These are phyloP conservation scores for Podarcis muralis DNA, from an alignment of 2,113 vertebrate genomes.

Conservation along the genomic window DNA sequence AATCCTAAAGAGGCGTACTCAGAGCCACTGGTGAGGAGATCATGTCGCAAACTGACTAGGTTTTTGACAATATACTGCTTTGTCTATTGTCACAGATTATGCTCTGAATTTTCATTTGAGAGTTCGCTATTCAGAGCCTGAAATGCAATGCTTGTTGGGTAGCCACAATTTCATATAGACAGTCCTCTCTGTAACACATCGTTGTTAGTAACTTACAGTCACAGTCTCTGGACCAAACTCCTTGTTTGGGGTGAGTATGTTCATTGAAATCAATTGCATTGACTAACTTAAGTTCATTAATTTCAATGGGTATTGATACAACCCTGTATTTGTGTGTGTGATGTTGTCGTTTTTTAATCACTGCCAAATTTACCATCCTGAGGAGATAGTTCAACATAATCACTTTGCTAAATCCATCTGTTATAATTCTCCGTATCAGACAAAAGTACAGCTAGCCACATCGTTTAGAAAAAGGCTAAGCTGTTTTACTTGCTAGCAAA, in stretches of 20 bases:
- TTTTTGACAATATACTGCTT: neutral
- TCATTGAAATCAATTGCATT: too few species aligned
- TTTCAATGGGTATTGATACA: too few species aligned
- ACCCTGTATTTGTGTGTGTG: neutral
- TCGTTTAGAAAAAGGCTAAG: constrained; percentile 59
- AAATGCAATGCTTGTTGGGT: neutral
- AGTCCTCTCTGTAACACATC: neutral
- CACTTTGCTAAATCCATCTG: neutral
- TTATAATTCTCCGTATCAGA: constrained; percentile 70
- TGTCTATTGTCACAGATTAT: too few species aligned
- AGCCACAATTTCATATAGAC: too few species aligned
- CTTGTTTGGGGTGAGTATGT: neutral
- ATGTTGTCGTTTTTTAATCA: neutral
- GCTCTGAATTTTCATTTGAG: neutral
- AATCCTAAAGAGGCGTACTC: neutral
- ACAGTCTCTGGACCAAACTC: neutral
- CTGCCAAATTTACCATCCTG: neutral
- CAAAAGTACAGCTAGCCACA: constrained; percentile 65
- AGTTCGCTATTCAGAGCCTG: neutral
- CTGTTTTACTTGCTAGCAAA: neutral
- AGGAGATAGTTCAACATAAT: accelerated
- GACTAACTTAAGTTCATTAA: too few species aligned
- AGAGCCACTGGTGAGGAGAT: neutral
- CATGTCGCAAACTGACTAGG: neutral
- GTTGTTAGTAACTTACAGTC: neutral